Conservation (phyloP, 2,797 vertebrate species). For the Halcyon smyrnensis region DNA sequence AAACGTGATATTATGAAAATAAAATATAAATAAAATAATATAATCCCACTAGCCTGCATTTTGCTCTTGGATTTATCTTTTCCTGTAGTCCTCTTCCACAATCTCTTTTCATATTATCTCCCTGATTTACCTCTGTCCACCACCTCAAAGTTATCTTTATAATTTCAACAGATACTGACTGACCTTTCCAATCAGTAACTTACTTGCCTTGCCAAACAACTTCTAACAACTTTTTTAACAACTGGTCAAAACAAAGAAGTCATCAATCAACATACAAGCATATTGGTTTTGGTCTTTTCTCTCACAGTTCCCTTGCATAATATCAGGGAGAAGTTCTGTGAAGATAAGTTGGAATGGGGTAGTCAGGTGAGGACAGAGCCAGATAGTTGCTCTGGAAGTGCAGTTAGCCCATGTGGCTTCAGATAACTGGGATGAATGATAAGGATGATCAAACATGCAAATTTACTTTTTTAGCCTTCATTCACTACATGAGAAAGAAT, state of each 20-base stretch:
- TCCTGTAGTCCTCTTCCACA: background rate
- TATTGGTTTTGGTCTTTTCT: background rate
- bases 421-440: background rate
- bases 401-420: background rate
- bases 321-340: background rate
- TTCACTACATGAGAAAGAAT: background rate
- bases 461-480: background rate
- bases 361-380: background rate
- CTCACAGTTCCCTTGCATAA: background rate
- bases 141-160: background rate
- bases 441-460: background rate
- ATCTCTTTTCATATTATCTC: background rate
- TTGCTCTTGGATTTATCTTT: background rate
- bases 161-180: background rate
- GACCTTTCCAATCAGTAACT: background rate
- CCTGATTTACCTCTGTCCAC: background rate
- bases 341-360: background rate
- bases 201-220: background rate
- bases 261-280: background rate
- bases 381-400: background rate
- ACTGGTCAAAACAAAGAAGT: background rate
- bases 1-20: background rate
- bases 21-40: background rate
- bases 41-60: fast-evolving
- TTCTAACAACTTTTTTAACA: background rate